Conservation (phyloP, 2,888 invertebrate species). For the Erpobdella octoculata region DNA sequence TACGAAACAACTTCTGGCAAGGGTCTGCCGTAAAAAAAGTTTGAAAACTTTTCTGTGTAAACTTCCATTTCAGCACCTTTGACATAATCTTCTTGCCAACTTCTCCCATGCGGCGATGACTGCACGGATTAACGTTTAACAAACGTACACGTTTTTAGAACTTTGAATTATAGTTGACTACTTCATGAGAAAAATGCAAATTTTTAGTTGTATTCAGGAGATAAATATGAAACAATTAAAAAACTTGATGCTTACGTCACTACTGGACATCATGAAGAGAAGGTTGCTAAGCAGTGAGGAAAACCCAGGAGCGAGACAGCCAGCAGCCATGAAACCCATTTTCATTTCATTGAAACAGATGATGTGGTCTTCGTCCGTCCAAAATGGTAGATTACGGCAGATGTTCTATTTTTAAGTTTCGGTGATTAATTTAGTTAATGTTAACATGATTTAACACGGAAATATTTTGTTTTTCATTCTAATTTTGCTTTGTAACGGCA, state of each 20-base stretch:
- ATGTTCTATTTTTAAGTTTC: no score
- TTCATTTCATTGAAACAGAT: slow-evolving; percentile 94
- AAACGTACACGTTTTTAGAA: no score
- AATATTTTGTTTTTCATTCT: no score
- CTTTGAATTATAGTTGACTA: no score
- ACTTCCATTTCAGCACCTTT: slow-evolving; percentile 42
- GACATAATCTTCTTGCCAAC: slow-evolving; percentile 40
- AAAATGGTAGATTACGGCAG: slow-evolving; percentile 94
- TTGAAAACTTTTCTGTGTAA: slow-evolving; percentile 40
- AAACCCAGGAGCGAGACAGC: slow-evolving; percentile 94
- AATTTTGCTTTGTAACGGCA: no score
- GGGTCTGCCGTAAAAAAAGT: slow-evolving; percentile 95
- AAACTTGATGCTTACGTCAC: slow-evolving; percentile 18
- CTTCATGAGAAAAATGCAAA: no score
- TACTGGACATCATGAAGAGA: slow-evolving; percentile 56
- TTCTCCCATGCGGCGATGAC: no score
- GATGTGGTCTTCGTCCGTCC: slow-evolving; percentile 90
- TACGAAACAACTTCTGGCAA: slow-evolving; percentile 99
- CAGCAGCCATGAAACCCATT: slow-evolving; percentile 95
- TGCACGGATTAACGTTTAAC: no score
- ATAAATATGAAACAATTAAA: neutral
- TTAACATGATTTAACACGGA: no score
- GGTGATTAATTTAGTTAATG: no score
- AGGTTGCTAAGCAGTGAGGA: slow-evolving; percentile 99
- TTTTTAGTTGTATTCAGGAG: neutral